Evolutionary conservation across 2,113 vertebrate genomes (phyloP).

Genomic region (Balaenoptera acutorostrata): DNA sequence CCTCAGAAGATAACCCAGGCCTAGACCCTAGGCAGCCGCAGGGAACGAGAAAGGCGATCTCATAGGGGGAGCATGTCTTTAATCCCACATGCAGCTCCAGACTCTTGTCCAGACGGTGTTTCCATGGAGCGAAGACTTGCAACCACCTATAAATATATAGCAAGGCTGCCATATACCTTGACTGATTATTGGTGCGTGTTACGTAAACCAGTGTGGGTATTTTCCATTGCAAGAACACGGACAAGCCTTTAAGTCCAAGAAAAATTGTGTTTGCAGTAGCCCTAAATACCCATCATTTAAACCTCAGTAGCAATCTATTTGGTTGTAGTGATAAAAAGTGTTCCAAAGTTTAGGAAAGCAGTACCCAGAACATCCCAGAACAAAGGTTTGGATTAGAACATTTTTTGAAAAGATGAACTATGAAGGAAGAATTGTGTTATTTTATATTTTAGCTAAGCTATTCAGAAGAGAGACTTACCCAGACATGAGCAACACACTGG

Average conservation of each 20-base stretch:
- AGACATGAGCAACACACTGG: fast-evolving
- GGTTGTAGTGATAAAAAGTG: background rate
- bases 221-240: background rate
- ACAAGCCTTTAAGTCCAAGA: background rate
- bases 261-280: background rate
- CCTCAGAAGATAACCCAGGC: background rate
- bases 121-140: background rate
- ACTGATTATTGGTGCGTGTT: background rate
- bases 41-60: background rate
- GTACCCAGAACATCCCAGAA: background rate
- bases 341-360: background rate
- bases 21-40: background rate
- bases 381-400: background rate
- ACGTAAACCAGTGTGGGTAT: background rate
- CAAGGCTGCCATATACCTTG: constrained; percentile 18
- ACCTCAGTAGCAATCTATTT: fast-evolving
- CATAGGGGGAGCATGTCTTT: background rate
- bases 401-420: background rate
- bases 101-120: background rate
- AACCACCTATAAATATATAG: background rate
- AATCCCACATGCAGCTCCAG: background rate
- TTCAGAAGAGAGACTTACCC: background rate
- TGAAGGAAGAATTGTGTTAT: background rate
- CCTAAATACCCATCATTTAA: background rate
- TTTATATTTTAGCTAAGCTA: background rate